Evolutionary conservation across 2,888 invertebrate species (phyloP), one percentile per base, ranked within the genome.

Genomic region (Drosophila multiciliata): DNA sequence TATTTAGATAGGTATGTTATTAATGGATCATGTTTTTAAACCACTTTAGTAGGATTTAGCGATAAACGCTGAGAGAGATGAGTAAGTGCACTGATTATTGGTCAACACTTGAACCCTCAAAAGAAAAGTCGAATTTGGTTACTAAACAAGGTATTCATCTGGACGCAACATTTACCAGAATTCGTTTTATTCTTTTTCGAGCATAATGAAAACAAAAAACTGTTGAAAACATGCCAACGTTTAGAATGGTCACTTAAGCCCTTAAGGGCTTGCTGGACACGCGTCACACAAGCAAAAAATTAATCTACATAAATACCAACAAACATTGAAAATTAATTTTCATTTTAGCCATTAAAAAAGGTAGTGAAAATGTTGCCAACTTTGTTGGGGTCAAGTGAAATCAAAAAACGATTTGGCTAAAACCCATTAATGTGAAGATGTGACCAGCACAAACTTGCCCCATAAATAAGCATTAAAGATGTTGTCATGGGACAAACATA

Each of bases 191-290:
- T 23, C 8, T 8, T 23, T 45, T 45, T 15, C 15, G 23, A 23
- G 15, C 45, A 45, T 45, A 23, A 15, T 15, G 8, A 23, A 15
- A 23, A 45, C 8, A 45, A 23, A 23, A 45, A 8, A 15, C 4
- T 4, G 15, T 81, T 75, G 83, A 36, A 83, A 45, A 75, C 89
- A 83, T 89, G 80, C 83, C 83, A 67, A n/a, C 33, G 38, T 29
- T 45, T 55, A 68, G 66, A 66, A 6, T 74, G 73, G 79, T 73
- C 78, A 77, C 58, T 70, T 57, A 55, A 75, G 69, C 78, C 86
- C 77, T 77, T 81, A 80, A 74, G 70, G 29, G 5, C 68, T 63
- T 50, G 53, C 50, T 73, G 74, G 75, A 49, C 84, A 88, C 78
- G 81, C 74, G 74, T 61, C 81, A 58, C 48, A 50, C 36, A 40